Conservation (phyloP, 2,888 invertebrate species). For the Octonoba sinensis region DNA sequence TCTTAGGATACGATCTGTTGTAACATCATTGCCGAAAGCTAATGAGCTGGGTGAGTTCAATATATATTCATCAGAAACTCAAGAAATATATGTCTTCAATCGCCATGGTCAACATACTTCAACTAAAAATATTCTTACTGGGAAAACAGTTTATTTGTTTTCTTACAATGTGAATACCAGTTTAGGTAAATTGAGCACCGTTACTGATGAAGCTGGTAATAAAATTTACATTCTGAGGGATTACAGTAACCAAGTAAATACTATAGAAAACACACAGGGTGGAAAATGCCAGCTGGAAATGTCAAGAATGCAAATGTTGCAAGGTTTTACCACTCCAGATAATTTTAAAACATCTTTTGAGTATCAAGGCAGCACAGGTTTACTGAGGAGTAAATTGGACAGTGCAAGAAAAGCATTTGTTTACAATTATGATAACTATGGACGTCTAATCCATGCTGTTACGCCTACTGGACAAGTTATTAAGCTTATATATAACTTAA, state of each 20-base stretch:
- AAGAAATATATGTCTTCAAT: slow-evolving; percentile 94
- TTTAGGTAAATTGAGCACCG: slow-evolving; percentile 85
- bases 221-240: slow-evolving; percentile 92
- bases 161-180: slow-evolving; percentile 80
- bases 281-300: slow-evolving; percentile 69
- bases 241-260: slow-evolving; percentile 81
- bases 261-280: slow-evolving; percentile 76
- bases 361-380: slow-evolving; percentile 71
- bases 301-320: slow-evolving; percentile 71
- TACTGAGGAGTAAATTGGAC: slow-evolving; percentile 70
- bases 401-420: slow-evolving; percentile 77
- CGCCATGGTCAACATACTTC: slow-evolving; percentile 94
- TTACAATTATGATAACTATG: slow-evolving; percentile 91
- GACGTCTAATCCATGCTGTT: slow-evolving; percentile 86
- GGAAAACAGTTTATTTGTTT: slow-evolving; percentile 93
- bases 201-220: slow-evolving; percentile 93
- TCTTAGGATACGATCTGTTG: slow-evolving; percentile 74
- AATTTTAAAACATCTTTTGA: slow-evolving; percentile 71
- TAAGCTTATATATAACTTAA: slow-evolving; percentile 65
- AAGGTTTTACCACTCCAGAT: slow-evolving; percentile 70
- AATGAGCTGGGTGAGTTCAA: slow-evolving; percentile 88
- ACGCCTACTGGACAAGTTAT: slow-evolving; percentile 87
- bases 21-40: slow-evolving; percentile 76
- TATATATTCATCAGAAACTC: slow-evolving; percentile 92
- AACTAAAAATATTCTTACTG: slow-evolving; percentile 90